Evolutionary conservation across 2,113 vertebrate genomes (phyloP), one percentile per base, ranked within the genome.

Genomic region (Micromys minutus): DNA sequence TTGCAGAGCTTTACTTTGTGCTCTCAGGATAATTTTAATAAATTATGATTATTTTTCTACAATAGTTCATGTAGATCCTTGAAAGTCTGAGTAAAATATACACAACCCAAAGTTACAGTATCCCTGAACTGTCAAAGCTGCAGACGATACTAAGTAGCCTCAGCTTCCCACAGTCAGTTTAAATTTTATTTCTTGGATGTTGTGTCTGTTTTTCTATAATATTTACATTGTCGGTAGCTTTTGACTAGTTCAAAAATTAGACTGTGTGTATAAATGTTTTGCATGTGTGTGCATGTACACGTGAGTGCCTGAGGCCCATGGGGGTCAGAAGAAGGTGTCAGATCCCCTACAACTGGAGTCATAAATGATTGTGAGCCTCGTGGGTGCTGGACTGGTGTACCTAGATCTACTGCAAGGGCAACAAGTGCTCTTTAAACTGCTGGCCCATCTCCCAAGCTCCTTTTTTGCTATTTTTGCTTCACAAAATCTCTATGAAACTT

Each of bases 101-200:
- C 11, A 67, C 21, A 86, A 22, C 1, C 55, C 22, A 21, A 74
- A 69, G 42, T 90, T 11, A 57, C 6, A 79, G 24, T 57, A 55
- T 80, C 47, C 67, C 50, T 93, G 29, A 59, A 31, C 72, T n/a
- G 36, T 79, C 15, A 36, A 83, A 34, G 13, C n/a, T 83, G 81
- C 55, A 39, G 91, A 65, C 52, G 87, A 0, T 74, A 57, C 21
- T 50, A 1, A n/a, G 52, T 19, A 76, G 26, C 34, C 67, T 15
- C 6, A 16, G 42, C 21, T 86, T 91, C 39, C 52, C 52, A 6
- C 67, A 85, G 63, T 1, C 59, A 3, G 39, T n/a, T 83, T 87
- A 83, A 93, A 57, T 94, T 71, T 69, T 57, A 71, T 95, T 90
- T 95, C 63, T 93, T 47, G 92, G 76, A 87, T 94, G 77, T 36